Evolutionary conservation across 2,113 vertebrate genomes (phyloP).

Genomic region (Cyphotilapia sp.): DNA sequence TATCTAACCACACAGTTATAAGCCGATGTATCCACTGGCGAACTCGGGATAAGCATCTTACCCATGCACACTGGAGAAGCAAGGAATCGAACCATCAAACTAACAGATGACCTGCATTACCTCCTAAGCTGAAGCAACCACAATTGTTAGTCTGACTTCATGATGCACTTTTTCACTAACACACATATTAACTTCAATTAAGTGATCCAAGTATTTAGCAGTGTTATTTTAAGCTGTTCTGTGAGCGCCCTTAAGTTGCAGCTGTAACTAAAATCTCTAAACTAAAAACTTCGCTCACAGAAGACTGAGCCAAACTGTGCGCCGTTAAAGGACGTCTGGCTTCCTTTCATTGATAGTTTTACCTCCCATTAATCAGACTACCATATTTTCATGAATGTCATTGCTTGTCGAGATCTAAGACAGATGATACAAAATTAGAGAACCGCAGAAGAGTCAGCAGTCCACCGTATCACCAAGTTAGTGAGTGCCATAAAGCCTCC

Average conservation of each 20-base stretch:
- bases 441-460: neutral
- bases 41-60: neutral
- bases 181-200: neutral
- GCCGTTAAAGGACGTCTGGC: neutral
- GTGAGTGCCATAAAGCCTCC: neutral
- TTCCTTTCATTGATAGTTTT: neutral
- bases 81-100: neutral
- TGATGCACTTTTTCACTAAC: neutral
- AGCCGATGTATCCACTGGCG: neutral
- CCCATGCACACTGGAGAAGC: neutral
- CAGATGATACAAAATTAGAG: neutral
- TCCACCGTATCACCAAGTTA: neutral
- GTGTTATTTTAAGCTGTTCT: neutral
- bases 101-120: neutral
- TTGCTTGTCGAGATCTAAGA: neutral
- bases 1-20: neutral
- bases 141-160: neutral
- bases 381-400: neutral
- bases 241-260: neutral
- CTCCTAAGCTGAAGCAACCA: neutral
- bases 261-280: neutral
- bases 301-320: neutral
- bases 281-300: neutral
- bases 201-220: neutral
- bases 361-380: neutral